phyloP scores from a whole-genome alignment of 2,113 vertebrate species.

The Malurus melanocephalus region DNA sequence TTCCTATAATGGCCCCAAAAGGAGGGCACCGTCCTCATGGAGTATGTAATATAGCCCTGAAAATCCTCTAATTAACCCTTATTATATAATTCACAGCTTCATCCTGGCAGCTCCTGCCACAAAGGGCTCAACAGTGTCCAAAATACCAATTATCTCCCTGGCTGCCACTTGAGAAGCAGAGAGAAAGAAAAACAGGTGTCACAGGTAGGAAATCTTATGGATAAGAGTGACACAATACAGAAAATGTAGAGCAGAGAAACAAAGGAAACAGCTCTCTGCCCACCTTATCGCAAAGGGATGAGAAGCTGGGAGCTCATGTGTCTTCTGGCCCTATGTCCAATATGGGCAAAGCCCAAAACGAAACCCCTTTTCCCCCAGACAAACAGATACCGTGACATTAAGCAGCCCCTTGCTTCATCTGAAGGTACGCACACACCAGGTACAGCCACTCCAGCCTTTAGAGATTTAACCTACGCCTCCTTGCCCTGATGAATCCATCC shows the following conservation, averaged over 20 bases:
- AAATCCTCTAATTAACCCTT: constrained; percentile 49
- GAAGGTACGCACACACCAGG: not conserved
- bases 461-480: not conserved
- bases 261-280: not conserved
- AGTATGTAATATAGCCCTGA: not conserved
- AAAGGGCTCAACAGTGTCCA: constrained; percentile 29
- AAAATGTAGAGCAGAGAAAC: not conserved
- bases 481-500: not conserved
- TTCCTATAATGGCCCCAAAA: not conserved
- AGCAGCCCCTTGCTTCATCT: not conserved
- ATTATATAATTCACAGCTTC: constrained; percentile 42
- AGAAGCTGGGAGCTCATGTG: not conserved
- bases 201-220: not conserved
- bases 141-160: constrained; percentile 47
- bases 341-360: not conserved
- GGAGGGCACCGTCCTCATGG: not conserved
- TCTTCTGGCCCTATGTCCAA: not conserved
- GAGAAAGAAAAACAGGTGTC: not conserved
- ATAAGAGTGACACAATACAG: not conserved
- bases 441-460: not conserved
- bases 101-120: constrained; percentile 1
- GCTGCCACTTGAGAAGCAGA: constrained; percentile 3
- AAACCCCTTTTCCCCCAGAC: not conserved
- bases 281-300: not conserved
- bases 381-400: not conserved